Base-by-base conservation (phyloP, 2,888 invertebrate species). In the Himalopsyche anomala region DNA sequence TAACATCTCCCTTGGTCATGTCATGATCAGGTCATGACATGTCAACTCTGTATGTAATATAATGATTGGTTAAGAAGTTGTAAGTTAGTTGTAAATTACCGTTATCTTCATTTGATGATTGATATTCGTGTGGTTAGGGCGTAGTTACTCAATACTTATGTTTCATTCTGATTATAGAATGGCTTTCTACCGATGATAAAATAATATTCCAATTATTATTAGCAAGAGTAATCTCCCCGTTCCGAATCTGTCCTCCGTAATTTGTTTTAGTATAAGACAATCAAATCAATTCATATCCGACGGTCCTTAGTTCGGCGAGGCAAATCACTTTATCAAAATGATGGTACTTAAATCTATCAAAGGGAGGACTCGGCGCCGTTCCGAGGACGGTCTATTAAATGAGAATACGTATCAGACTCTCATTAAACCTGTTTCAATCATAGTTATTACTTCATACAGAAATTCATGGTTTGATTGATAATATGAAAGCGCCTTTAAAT, bases 241-340 rank as follows among this genome's bases (percentile, higher is more conserved):
- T 19, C 62, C 62, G 19, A 28, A 62, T 62, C n/a, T 62, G 62
- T 62, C 62, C 62, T 62, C 28, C 62, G n/a, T 62, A 62, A 62
- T 62, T 62, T 62, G 62, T 62, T 62, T 19, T 62, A 19, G 19
- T 19, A 62, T 62, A 62, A 62, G 62, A 62, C 62, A 62, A 62
- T 62, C 62, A 62, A 62, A 62, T 62, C 62, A 62, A 62, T 62
- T 62, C 62, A 62, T 62, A 62, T 62, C 28, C 62, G 19, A 62
- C 62, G 62, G 62, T 62, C 62, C 62, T 62, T 62, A n/a, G 62
- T 62, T 62, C 62, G 62, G 62, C 62, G 62, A 62, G 62, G 62
- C 62, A 62, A 62, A 62, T 62, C 62, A 62, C 62, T 62, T 62
- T 62, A 62, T 62, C 62, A 62, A 62, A 62, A 62, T 62, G 62